Percentiles rank a stretch among this genome's conserved stretches.
These are phyloP conservation scores for Willisornis vidua DNA, from an alignment of 2,113 vertebrate genomes.

Conservation along the genomic window DNA sequence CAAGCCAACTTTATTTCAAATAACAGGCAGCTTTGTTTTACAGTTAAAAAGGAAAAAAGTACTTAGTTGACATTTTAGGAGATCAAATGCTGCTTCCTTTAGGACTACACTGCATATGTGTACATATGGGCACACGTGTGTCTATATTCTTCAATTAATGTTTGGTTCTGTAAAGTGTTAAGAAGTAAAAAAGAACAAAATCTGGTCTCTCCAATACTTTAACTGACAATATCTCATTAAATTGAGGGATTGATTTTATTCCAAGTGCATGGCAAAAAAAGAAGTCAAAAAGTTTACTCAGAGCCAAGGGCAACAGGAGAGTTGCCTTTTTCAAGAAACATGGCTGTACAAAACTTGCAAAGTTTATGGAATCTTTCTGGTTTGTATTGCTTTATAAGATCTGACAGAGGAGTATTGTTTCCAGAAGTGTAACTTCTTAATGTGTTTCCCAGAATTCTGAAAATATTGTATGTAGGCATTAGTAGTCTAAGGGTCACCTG, in stretches of 20 bases:
- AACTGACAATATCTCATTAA: slow-evolving; percentile 45
- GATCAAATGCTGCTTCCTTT: not conserved
- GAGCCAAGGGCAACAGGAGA: slow-evolving; percentile 37
- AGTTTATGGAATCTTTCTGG: slow-evolving; percentile 59
- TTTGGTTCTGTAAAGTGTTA: slow-evolving; percentile 31
- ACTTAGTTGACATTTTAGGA: not conserved
- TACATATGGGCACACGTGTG: rapidly evolving
- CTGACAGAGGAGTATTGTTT: slow-evolving; percentile 65
- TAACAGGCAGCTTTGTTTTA: not conserved
- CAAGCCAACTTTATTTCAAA: not conserved
- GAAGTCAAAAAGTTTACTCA: slow-evolving; percentile 27
- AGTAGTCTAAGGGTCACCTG: slow-evolving; percentile 25
- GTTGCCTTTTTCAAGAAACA: slow-evolving; percentile 51
- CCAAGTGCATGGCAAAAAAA: slow-evolving; percentile 13
- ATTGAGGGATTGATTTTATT: slow-evolving; percentile 50
- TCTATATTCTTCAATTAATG: not conserved
- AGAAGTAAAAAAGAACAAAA: slow-evolving; percentile 42
- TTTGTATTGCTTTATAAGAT: slow-evolving; percentile 61
- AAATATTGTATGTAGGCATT: slow-evolving; percentile 21
- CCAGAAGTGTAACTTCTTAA: slow-evolving; percentile 54
- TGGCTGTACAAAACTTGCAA: slow-evolving; percentile 18
- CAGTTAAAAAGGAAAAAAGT: not conserved
- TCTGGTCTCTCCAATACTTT: slow-evolving; percentile 29
- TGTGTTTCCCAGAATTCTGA: slow-evolving; percentile 64
- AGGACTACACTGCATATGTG: not conserved